Conservation (phyloP, 2,888 invertebrate genomes). For the Magallana nippona region DNA sequence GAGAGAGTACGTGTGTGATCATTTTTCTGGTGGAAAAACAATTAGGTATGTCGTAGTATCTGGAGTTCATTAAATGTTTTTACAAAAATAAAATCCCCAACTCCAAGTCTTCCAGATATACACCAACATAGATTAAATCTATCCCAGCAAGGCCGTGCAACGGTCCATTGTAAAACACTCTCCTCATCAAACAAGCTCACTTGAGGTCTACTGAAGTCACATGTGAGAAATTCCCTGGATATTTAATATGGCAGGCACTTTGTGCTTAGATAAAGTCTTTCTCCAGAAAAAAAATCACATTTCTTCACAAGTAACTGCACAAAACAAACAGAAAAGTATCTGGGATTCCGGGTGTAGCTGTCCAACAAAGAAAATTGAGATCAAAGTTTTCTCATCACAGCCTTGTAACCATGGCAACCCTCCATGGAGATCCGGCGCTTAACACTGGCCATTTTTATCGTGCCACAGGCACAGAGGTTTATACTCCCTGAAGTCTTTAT, state of each 20-base stretch:
- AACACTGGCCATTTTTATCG: slow-evolving; percentile 29
- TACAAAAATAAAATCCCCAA: slow-evolving; percentile 19
- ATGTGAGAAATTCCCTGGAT: neutral
- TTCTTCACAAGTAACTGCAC: neutral
- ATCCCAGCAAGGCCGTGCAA: neutral
- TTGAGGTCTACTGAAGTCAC: neutral
- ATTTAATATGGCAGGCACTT: slow-evolving; percentile 30
- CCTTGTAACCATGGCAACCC: slow-evolving; percentile 3
- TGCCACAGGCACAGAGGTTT: slow-evolving; percentile 23
- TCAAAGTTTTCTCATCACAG: slow-evolving; percentile 29
- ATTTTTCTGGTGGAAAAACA: neutral
- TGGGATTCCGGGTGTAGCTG: slow-evolving; percentile 14
- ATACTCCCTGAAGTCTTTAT: slow-evolving; percentile 8
- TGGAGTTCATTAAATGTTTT: slow-evolving; percentile 6
- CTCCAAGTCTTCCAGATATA: neutral
- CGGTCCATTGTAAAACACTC: slow-evolving; percentile 14
- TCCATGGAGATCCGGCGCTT: neutral
- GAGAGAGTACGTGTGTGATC: neutral
- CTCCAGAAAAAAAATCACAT: slow-evolving; percentile 20
- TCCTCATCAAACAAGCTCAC: neutral
- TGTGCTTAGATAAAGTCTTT: slow-evolving; percentile 9
- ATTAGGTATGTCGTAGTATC: neutral
- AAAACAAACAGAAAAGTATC: neutral
- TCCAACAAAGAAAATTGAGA: slow-evolving; percentile 33
- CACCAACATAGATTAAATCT: neutral